A percentile compares a stretch with the other conserved stretches of the same genome.
These are phyloP conservation scores for Ptychadena robeensis DNA, from an alignment of 2,797 vertebrate species.

Conservation along the genomic window DNA sequence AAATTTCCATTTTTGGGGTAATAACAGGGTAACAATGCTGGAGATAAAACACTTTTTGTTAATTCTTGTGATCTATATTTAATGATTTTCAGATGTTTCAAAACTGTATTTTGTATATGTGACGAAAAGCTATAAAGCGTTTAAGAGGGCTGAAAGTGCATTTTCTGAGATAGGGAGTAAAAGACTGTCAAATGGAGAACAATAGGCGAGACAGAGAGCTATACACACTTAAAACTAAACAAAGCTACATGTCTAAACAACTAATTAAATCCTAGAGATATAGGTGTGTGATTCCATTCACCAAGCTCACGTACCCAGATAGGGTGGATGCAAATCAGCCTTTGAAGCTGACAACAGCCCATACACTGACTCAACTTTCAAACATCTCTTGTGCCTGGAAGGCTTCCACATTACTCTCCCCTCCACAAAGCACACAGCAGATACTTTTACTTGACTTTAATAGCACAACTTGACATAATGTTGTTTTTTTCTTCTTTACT, in stretches of 20 bases:
- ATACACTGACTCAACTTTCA: constrained; percentile 48
- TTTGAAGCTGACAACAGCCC: constrained; percentile 35
- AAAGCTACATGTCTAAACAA: constrained; percentile 31
- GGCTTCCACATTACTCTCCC: constrained; percentile 22
- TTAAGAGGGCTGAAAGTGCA: neutral
- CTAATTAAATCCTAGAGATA: constrained; percentile 34
- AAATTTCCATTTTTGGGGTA: too few species aligned
- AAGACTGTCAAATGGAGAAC: neutral
- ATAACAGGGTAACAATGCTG: too few species aligned
- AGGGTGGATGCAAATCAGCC: constrained; percentile 28
- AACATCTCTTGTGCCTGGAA: constrained; percentile 31
- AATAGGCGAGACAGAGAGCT: neutral
- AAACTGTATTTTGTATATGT: neutral
- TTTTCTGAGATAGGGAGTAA: neutral
- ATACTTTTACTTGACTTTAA: constrained; percentile 37
- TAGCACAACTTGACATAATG: constrained; percentile 14
- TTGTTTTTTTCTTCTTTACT: constrained; percentile 7
- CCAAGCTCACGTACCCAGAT: constrained; percentile 6
- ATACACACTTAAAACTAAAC: neutral
- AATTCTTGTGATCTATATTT: too few species aligned
- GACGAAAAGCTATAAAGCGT: constrained; percentile 1
- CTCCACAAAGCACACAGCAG: constrained; percentile 20
- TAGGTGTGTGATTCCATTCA: constrained; percentile 32
- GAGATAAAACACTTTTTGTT: too few species aligned
- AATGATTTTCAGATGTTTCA: neutral